phyloP scores from a whole-genome alignment of 2,888 invertebrate genomes.

The Euphydryas editha region DNA sequence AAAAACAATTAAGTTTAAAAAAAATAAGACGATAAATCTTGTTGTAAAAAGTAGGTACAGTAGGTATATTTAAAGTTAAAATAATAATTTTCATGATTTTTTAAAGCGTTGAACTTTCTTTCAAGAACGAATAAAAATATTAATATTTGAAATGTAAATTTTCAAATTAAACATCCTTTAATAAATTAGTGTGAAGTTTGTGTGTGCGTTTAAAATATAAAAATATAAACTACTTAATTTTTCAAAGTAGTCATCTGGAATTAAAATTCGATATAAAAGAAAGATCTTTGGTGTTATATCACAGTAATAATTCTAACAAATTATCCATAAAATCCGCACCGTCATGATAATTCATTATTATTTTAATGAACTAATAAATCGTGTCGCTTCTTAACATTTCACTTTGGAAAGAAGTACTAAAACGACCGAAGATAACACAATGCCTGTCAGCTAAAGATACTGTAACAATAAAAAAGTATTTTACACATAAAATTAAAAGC shows the following conservation, averaged over 20 bases:
- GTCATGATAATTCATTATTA: slow-evolving; percentile 8
- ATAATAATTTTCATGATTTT: too few species aligned
- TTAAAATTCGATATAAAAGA: not conserved
- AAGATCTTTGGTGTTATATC: not conserved
- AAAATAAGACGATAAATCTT: too few species aligned
- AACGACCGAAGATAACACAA: slow-evolving; percentile 14
- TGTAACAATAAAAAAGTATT: slow-evolving; percentile 23
- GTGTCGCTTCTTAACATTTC: slow-evolving; percentile 4
- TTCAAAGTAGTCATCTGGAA: not conserved
- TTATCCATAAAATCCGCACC: not conserved
- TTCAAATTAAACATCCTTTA: too few species aligned
- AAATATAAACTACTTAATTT: not conserved
- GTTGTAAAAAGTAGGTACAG: too few species aligned
- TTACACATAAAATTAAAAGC: slow-evolving; percentile 30
- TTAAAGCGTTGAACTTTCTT: too few species aligned
- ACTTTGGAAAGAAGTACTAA: slow-evolving; percentile 11
- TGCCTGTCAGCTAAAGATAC: slow-evolving; percentile 3
- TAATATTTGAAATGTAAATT: too few species aligned
- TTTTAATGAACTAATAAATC: slow-evolving; percentile 14
- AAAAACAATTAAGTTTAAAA: too few species aligned
- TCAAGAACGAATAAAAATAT: too few species aligned
- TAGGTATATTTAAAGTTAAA: too few species aligned
- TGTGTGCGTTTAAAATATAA: too few species aligned
- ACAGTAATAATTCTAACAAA: slow-evolving; percentile 2
- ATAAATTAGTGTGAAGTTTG: too few species aligned